A percentile compares a stretch with the other conserved stretches of the same genome.
Evolutionary conservation across 2,113 vertebrate species (phyloP).

Genomic region (Cheilinus undulatus): DNA sequence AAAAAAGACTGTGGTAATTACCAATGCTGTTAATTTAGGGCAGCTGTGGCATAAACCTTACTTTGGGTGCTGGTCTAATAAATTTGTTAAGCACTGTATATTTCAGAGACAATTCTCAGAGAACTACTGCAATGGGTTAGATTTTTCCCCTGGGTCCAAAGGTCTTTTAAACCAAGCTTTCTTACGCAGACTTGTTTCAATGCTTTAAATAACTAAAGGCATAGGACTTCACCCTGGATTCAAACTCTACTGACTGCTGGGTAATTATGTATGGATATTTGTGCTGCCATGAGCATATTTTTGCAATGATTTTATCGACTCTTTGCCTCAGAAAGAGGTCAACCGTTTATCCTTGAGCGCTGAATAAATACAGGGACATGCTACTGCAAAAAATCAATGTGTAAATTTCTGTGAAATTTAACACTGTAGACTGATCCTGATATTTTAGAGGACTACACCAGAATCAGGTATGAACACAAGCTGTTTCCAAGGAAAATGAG

Average conservation of each 20-base stretch:
- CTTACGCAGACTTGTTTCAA: too few relatives aligned
- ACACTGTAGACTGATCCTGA: not conserved
- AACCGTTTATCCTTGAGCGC: not conserved
- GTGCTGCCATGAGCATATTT: not conserved
- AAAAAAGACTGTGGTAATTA: too few relatives aligned
- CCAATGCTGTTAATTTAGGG: too few relatives aligned
- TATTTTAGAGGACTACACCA: not conserved
- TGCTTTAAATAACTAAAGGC: not conserved
- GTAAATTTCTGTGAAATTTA: constrained; percentile 18
- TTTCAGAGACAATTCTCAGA: too few relatives aligned
- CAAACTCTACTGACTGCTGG: not conserved
- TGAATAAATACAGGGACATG: not conserved
- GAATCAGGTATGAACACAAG: not conserved
- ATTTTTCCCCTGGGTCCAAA: too few relatives aligned
- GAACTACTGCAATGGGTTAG: too few relatives aligned
- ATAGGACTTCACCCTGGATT: not conserved
- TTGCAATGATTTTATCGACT: constrained; percentile 19
- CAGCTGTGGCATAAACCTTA: too few relatives aligned
- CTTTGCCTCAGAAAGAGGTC: not conserved
- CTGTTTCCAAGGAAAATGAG: not conserved
- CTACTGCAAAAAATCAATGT: constrained; percentile 6
- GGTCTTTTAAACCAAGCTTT: too few relatives aligned
- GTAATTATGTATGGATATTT: not conserved
- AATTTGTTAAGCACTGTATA: too few relatives aligned
- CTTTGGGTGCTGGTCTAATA: too few relatives aligned